A percentile compares a stretch with the other conserved stretches of the same genome.
phyloP scores from a whole-genome alignment of 2,797 vertebrate species.

The Anguilla megastoma region DNA sequence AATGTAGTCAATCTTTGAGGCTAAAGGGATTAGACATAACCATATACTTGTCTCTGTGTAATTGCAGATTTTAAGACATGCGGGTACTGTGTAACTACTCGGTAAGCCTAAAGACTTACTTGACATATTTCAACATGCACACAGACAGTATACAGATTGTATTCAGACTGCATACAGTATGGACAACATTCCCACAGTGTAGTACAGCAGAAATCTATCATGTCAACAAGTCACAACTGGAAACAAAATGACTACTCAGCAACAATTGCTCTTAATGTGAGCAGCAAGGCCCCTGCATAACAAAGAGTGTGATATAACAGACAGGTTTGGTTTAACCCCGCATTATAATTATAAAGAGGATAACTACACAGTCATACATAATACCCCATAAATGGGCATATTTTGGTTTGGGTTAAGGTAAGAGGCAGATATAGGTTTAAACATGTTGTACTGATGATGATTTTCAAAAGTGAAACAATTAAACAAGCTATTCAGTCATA shows the following conservation, averaged over 20 bases:
- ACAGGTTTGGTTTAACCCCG: background rate
- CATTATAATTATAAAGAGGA: background rate
- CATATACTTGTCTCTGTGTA: background rate
- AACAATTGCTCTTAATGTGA: background rate
- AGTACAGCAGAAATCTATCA: background rate
- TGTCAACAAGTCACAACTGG: constrained; percentile 12
- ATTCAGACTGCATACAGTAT: background rate
- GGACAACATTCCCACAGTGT: background rate
- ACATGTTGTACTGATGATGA: background rate
- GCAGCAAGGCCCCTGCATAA: background rate
- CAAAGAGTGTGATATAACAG: constrained; percentile 13
- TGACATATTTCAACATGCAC: background rate
- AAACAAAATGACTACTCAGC: background rate
- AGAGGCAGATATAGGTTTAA: background rate
- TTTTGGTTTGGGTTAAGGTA: background rate
- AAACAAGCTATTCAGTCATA: constrained; percentile 14
- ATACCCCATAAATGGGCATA: background rate
- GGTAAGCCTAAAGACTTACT: background rate
- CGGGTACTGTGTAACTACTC: background rate
- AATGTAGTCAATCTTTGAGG: background rate
- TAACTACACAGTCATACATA: background rate
- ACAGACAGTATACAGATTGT: background rate
- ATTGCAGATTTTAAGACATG: background rate
- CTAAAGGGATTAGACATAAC: background rate
- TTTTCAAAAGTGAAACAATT: background rate